These are phyloP conservation scores for Scylla paramamosain DNA, from an alignment of 1,140 invertebrate genomes.

Conservation along the genomic window DNA sequence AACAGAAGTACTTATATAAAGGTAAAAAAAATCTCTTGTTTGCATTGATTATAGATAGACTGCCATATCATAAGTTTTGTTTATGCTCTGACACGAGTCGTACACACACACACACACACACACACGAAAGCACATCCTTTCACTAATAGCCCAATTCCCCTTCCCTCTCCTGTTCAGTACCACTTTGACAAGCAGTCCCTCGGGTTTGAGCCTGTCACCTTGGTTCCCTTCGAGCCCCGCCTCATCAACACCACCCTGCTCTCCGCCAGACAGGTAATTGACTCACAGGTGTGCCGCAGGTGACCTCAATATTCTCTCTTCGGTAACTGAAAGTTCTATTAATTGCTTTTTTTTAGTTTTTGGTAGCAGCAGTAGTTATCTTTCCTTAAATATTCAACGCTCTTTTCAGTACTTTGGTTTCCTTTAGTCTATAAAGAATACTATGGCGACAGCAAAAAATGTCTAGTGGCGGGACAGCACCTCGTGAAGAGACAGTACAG, in stretches of 20 bases:
- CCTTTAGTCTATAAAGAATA: no score
- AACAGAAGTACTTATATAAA: no score
- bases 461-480: no score
- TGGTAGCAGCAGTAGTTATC: background rate
- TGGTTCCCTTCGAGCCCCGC: constrained; percentile 83
- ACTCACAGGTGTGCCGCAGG: background rate
- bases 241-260: constrained; percentile 82
- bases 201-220: constrained; percentile 82
- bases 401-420: no score
- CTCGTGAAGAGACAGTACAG: no score
- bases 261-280: constrained; percentile 80
- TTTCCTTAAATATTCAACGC: background rate
- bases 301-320: background rate
- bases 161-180: constrained; percentile 77
- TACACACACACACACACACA: background rate
- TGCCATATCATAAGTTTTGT: no score
- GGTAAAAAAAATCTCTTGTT: no score
- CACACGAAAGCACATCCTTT: no score
- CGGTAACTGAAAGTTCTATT: background rate
- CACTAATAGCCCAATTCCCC: background rate
- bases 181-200: constrained; percentile 80
- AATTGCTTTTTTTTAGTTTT: no score
- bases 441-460: no score
- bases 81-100: no score
- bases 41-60: no score